A percentile compares a stretch with the other conserved stretches of the same genome.
phyloP scores from a whole-genome alignment of 2,797 vertebrate species.

The Ficedula albicollis region DNA sequence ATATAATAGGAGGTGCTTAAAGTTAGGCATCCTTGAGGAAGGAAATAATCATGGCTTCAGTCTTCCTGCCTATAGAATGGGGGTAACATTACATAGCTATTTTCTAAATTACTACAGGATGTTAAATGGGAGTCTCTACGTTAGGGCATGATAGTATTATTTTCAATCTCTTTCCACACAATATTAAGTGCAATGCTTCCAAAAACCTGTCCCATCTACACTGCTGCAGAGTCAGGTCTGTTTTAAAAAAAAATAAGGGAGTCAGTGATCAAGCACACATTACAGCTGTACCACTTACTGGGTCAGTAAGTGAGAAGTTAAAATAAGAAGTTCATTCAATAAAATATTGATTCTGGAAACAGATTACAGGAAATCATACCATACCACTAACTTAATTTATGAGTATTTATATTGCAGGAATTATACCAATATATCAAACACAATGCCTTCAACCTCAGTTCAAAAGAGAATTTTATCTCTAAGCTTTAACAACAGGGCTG shows the following conservation, averaged over 20 bases:
- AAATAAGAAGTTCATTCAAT: slow-evolving; percentile 65
- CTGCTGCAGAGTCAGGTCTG: neutral
- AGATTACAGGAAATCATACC: slow-evolving; percentile 63
- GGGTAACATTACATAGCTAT: neutral
- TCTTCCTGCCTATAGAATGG: neutral
- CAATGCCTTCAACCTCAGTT: slow-evolving; percentile 54
- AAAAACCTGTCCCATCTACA: neutral
- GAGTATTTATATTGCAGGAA: slow-evolving; percentile 64
- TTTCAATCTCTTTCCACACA: neutral
- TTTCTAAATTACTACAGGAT: slow-evolving; percentile 47
- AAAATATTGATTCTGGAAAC: slow-evolving; percentile 69
- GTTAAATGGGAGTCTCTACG: neutral
- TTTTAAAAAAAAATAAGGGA: neutral
- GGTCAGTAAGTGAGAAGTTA: slow-evolving; percentile 66
- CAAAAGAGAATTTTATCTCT: slow-evolving; percentile 66
- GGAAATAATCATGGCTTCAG: slow-evolving; percentile 4
- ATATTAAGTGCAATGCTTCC: neutral
- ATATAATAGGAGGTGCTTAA: neutral
- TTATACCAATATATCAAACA: slow-evolving; percentile 62
- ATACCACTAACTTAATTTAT: slow-evolving; percentile 62
- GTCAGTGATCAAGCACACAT: slow-evolving; percentile 37
- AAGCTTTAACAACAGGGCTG: slow-evolving; percentile 53
- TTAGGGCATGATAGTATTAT: neutral
- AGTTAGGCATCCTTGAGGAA: slow-evolving; percentile 12
- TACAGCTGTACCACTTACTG: slow-evolving; percentile 38